phyloP scores from a whole-genome alignment of 2,888 invertebrate genomes.

The Hirtodrosophila histrioides region DNA sequence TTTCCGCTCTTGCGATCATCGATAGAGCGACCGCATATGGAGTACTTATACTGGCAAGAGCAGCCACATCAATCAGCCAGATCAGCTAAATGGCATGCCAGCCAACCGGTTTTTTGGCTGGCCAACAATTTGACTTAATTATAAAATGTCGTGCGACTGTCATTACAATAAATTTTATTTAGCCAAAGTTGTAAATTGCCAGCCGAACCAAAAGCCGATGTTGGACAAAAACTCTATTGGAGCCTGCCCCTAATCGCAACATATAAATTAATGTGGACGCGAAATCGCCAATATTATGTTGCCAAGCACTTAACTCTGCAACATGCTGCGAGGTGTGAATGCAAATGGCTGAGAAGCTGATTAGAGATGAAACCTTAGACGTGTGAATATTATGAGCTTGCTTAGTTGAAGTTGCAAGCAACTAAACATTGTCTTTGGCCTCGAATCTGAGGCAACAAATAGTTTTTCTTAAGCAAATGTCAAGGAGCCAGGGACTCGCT shows the following conservation, averaged over 20 bases:
- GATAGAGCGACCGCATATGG: conserved; percentile 50
- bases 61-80: conserved; percentile 57
- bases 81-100: conserved; percentile 57
- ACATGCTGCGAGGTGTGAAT: conserved; percentile 60
- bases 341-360: conserved; percentile 23
- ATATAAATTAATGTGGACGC: conserved; percentile 60
- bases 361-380: conserved; percentile 12
- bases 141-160: conserved; percentile 74
- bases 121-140: conserved; percentile 67
- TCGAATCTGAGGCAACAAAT: no score
- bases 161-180: conserved; percentile 70
- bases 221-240: conserved; percentile 36
- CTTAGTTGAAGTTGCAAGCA: no score
- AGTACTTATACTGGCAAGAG: conserved; percentile 18
- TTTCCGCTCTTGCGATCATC: conserved; percentile 43
- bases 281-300: conserved; percentile 51
- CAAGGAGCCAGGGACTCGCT: no score
- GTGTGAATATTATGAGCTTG: conserved; percentile 9
- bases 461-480: no score
- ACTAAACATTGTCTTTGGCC: no score
- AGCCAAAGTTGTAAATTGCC: conserved; percentile 46
- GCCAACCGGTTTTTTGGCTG: conserved; percentile 48
- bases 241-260: conserved; percentile 52
- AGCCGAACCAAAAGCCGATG: conserved; percentile 23
- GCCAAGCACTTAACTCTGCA: conserved; percentile 50